Evolutionary conservation across 2,888 invertebrate species (phyloP).

Genomic region (Meiosimyza platycephala): DNA sequence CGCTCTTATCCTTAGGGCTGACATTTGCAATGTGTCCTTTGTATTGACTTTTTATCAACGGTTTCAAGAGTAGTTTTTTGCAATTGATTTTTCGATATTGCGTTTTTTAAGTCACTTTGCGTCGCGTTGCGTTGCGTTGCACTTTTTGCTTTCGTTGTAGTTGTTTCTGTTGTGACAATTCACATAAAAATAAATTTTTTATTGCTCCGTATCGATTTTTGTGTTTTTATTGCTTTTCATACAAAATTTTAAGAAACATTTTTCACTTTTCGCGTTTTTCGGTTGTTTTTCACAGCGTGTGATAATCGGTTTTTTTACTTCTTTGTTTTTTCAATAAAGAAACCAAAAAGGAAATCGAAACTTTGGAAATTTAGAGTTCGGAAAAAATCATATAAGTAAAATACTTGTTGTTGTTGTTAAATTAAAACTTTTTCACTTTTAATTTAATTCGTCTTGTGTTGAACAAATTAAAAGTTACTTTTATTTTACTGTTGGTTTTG

Average conservation of each 20-base stretch:
- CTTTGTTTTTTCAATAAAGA: conserved; percentile 38
- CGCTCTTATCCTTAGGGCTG: conserved; percentile 27
- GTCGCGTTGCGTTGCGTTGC: neutral
- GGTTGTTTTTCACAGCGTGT: conserved; percentile 36
- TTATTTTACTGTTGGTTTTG: conserved; percentile 42
- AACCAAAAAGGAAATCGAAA: conserved; percentile 36
- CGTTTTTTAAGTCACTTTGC: neutral
- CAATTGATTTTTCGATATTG: too few species aligned
- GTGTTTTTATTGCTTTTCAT: conserved; percentile 9
- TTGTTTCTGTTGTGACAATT: conserved; percentile 36
- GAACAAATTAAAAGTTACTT: conserved; percentile 49
- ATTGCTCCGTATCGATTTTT: conserved; percentile 26
- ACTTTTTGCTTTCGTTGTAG: conserved; percentile 28
- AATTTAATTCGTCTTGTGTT: conserved; percentile 2
- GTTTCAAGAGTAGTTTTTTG: neutral
- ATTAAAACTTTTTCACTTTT: conserved; percentile 36
- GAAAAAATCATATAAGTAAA: conserved; percentile 33
- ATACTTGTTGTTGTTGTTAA: conserved; percentile 43
- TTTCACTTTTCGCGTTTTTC: conserved; percentile 28
- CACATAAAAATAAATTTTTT: conserved; percentile 55
- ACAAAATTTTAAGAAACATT: neutral
- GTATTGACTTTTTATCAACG: neutral
- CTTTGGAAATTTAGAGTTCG: conserved; percentile 39
- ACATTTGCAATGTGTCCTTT: conserved; percentile 21
- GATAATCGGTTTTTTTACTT: conserved; percentile 48